A percentile compares a stretch with the other conserved stretches of the same genome.
Conservation (phyloP, 2,113 vertebrate genomes). For the Clarias macrocephalus region DNA sequence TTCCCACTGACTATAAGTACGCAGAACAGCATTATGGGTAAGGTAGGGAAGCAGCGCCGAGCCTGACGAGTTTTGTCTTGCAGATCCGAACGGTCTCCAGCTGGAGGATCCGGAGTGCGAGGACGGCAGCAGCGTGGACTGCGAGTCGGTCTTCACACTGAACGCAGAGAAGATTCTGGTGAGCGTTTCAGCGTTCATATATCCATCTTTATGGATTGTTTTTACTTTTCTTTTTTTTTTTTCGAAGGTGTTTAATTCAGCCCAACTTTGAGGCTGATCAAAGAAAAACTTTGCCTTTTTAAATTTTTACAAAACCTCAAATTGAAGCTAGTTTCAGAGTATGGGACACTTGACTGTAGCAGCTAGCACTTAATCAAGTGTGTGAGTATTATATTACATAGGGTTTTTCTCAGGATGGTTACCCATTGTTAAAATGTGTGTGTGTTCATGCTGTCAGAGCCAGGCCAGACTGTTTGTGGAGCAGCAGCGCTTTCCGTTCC, state of each 20-base stretch:
- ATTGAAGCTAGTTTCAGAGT: no score
- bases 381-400: no score
- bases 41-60: no score
- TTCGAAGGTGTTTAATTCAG: no score
- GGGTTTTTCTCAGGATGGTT: no score
- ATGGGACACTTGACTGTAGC: no score
- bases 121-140: constrained; percentile 80
- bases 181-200: constrained; percentile 38
- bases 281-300: no score
- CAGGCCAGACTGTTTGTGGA: constrained; percentile 92
- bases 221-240: no score
- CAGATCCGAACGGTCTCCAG: constrained; percentile 88
- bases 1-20: background rate
- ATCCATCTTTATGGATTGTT: background rate
- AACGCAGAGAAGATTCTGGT: constrained; percentile 97
- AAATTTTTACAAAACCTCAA: no score
- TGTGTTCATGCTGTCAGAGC: constrained; percentile 70
- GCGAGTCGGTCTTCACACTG: constrained; percentile 87
- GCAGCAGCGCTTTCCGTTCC: constrained; percentile 92
- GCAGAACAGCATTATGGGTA: background rate
- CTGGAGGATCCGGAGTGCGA: constrained; percentile 89
- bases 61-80: constrained; percentile 12
- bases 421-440: background rate
- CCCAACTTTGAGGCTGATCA: no score
- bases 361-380: no score